Conservation (phyloP, 2,888 invertebrate species). For the Eupithecia tripunctaria region DNA sequence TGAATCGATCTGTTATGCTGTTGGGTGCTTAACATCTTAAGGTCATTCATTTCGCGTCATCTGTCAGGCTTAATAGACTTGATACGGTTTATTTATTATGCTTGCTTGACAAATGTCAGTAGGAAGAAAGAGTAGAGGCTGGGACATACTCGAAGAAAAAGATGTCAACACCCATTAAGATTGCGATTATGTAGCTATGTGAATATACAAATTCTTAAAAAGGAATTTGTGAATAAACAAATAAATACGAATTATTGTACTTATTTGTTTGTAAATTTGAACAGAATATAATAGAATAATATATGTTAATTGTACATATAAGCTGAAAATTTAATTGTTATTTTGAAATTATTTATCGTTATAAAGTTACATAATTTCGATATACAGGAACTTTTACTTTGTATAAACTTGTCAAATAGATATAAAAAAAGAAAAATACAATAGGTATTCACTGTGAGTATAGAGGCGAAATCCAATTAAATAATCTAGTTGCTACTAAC, state of each 20-base stretch:
- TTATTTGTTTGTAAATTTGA: too few species aligned
- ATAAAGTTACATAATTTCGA: too few species aligned
- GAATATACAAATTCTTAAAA: not conserved
- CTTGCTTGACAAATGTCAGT: not conserved
- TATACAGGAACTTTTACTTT: too few species aligned
- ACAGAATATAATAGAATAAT: too few species aligned
- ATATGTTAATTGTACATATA: too few species aligned
- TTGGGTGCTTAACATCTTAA: slow-evolving; percentile 42
- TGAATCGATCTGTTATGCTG: slow-evolving; percentile 51
- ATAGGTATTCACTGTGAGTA: too few species aligned
- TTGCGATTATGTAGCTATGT: not conserved
- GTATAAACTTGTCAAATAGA: too few species aligned
- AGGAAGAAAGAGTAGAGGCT: not conserved
- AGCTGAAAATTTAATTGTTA: too few species aligned
- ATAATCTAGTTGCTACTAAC: too few species aligned
- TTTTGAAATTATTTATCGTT: too few species aligned
- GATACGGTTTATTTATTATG: not conserved
- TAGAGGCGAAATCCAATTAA: too few species aligned
- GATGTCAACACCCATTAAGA: not conserved
- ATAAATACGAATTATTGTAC: not conserved
- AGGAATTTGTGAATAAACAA: not conserved
- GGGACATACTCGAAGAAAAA: not conserved
- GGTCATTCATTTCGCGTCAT: slow-evolving; percentile 1
- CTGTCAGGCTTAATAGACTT: not conserved
- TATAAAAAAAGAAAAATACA: too few species aligned